Conservation (phyloP, 2,113 vertebrate species). For the Manacus vitellinus region DNA sequence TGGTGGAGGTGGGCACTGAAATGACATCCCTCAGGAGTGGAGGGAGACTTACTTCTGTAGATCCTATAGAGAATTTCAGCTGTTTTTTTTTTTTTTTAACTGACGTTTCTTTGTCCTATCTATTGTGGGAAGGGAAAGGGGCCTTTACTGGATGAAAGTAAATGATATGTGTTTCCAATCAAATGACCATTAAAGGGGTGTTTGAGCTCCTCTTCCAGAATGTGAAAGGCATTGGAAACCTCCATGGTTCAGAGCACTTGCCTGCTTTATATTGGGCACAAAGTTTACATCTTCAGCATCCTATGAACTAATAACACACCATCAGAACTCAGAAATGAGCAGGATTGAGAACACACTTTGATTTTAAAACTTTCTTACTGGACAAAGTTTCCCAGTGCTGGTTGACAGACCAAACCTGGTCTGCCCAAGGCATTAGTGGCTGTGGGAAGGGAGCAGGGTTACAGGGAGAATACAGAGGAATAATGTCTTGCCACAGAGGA, state of each 20-base stretch:
- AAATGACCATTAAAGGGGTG: not conserved
- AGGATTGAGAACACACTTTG: not conserved
- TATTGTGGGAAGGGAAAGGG: not conserved
- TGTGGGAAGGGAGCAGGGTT: not conserved
- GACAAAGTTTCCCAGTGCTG: not conserved
- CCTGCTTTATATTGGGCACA: not conserved
- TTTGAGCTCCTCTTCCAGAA: not conserved
- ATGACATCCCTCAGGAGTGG: not conserved
- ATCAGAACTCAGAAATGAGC: not conserved
- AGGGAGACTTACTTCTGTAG: not conserved
- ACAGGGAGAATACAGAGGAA: not conserved
- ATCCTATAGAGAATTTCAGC: not conserved
- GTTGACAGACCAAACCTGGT: not conserved
- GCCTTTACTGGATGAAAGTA: not conserved
- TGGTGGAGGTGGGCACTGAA: not conserved
- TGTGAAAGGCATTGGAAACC: not conserved
- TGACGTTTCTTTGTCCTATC: not conserved
- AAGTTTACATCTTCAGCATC: not conserved
- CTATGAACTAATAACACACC: not conserved
- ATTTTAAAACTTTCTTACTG: not conserved
- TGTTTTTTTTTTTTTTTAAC: rapidly evolving
- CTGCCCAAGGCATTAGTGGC: not conserved
- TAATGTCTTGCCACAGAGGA: not conserved
- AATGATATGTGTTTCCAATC: not conserved
- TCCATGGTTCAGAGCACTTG: not conserved